Percentiles rank a stretch among this genome's conserved stretches.
phyloP scores from a whole-genome alignment of 2,888 invertebrate genomes.

The Ctena decussata region DNA sequence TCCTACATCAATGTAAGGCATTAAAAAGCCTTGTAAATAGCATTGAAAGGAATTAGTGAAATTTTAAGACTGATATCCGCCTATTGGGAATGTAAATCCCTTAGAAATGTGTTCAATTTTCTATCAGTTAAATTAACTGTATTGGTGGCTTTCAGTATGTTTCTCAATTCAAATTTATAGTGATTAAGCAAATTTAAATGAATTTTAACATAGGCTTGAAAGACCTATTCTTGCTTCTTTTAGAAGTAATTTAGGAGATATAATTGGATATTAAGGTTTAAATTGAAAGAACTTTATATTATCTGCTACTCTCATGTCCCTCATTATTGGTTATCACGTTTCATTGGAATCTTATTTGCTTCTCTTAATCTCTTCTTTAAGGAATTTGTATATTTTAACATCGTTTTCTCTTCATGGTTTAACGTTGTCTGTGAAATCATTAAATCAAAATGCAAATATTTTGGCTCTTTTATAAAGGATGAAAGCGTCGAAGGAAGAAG shows the following conservation, averaged over 20 bases:
- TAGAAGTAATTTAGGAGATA: background rate
- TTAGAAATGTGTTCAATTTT: background rate
- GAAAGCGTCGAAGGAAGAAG: background rate
- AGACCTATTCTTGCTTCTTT: background rate
- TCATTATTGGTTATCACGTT: conserved; percentile 46
- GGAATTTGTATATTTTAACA: background rate
- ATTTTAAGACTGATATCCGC: background rate
- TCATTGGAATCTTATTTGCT: conserved; percentile 28
- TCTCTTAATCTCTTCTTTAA: conserved; percentile 15
- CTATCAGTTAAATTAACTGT: too few relatives aligned
- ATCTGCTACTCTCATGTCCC: conserved; percentile 30
- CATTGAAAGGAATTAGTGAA: background rate
- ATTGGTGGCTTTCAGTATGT: too few relatives aligned
- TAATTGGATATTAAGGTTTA: conserved; percentile 33
- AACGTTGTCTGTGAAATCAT: background rate
- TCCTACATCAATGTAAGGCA: background rate
- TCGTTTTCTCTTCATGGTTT: background rate
- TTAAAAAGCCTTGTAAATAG: background rate
- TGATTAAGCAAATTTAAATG: conserved; percentile 7
- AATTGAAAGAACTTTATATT: conserved; percentile 52
- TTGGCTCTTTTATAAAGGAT: background rate
- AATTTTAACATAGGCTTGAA: background rate
- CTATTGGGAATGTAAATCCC: background rate
- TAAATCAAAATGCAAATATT: background rate
- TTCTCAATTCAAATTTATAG: background rate